Conservation (phyloP, 2,113 vertebrate species). For the Spea bombifrons region DNA sequence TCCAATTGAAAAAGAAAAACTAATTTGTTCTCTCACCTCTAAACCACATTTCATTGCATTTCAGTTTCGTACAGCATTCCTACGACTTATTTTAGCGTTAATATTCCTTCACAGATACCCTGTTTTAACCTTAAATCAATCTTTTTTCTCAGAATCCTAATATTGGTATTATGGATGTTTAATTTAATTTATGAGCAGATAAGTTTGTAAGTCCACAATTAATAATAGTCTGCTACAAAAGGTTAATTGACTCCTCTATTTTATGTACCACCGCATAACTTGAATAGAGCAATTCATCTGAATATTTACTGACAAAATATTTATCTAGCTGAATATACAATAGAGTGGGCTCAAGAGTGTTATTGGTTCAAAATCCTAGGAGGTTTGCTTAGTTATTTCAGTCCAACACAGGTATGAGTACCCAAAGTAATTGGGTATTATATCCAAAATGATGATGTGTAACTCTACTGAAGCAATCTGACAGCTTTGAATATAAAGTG, state of each 20-base stretch:
- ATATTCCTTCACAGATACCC: too few relatives aligned
- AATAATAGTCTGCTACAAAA: conserved; percentile 9
- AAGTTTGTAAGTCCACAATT: conserved; percentile 29
- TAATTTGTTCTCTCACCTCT: too few relatives aligned
- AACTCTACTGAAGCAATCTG: conserved; percentile 29
- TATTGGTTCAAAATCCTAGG: conserved; percentile 29
- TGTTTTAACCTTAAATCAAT: not conserved
- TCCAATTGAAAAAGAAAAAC: too few relatives aligned
- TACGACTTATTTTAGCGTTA: too few relatives aligned
- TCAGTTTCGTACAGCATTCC: too few relatives aligned
- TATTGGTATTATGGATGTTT: conserved; percentile 17
- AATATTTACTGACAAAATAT: conserved; percentile 12
- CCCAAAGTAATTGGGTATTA: conserved; percentile 34
- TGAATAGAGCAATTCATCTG: conserved; percentile 18
- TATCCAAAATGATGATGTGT: conserved; percentile 34
- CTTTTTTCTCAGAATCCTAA: conserved; percentile 4
- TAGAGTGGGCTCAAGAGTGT: conserved; percentile 9
- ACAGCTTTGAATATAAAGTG: conserved; percentile 40
- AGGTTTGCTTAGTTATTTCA: conserved; percentile 16
- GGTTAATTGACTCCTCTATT: conserved; percentile 31
- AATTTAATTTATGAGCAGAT: conserved; percentile 24
- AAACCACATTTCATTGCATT: too few relatives aligned
- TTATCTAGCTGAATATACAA: conserved; percentile 30
- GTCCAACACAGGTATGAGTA: conserved; percentile 26
- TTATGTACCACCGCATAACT: conserved; percentile 7